Evolutionary conservation across 2,888 invertebrate species (phyloP).

Genomic region (Drosophila pseudotalamancana): DNA sequence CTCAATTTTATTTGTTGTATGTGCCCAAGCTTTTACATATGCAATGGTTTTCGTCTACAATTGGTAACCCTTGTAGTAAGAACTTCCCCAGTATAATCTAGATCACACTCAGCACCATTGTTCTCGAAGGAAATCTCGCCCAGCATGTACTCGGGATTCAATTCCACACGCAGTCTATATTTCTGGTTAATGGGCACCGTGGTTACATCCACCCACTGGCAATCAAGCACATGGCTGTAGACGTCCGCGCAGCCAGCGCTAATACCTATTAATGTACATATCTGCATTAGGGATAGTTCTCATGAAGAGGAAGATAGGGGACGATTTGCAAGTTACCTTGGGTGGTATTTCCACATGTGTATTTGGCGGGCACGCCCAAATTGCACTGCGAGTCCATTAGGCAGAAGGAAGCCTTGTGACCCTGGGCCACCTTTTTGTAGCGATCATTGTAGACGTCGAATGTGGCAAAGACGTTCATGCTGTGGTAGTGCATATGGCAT

Average conservation of each 20-base stretch:
- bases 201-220: constrained; percentile 82
- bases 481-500: constrained; percentile 78
- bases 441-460: constrained; percentile 75
- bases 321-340: constrained; percentile 60
- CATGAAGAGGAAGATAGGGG: not conserved
- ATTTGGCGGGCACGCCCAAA: constrained; percentile 56
- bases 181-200: constrained; percentile 63
- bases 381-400: constrained; percentile 73
- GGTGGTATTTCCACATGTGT: constrained; percentile 75
- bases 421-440: constrained; percentile 75
- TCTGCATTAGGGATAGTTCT: not conserved
- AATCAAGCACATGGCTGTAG: constrained; percentile 72
- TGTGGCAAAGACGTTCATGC: constrained; percentile 79
- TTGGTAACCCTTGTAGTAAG: constrained; percentile 65
- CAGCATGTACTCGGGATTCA: constrained; percentile 79
- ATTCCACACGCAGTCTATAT: constrained; percentile 75
- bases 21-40: not conserved
- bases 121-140: constrained; percentile 78
- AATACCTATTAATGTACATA: constrained; percentile 56
- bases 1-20: not conserved
- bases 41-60: constrained; percentile 59
- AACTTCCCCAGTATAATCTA: constrained; percentile 71
- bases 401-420: constrained; percentile 81
- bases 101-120: constrained; percentile 76
- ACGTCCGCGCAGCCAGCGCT: constrained; percentile 76